Conservation (phyloP, 1,140 invertebrate genomes). For the Drosophila pachea region DNA sequence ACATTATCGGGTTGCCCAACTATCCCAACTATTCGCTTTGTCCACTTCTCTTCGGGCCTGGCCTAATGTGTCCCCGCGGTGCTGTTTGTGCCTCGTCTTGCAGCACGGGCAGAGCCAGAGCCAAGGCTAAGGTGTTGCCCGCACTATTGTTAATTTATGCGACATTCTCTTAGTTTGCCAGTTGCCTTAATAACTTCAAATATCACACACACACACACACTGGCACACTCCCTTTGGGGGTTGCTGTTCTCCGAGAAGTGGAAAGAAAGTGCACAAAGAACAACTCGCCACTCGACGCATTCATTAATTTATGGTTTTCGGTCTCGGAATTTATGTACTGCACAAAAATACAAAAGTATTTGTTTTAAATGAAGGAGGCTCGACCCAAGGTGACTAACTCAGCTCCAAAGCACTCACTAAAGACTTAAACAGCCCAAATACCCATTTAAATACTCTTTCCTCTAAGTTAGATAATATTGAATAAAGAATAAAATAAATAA, state of each 20-base stretch:
- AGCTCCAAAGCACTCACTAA: too few relatives aligned
- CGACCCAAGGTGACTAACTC: constrained; percentile 43
- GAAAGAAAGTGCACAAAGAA: constrained; percentile 20
- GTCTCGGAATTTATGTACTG: constrained; percentile 64
- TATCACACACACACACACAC: constrained; percentile 44
- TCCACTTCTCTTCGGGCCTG: constrained; percentile 50
- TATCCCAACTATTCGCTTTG: constrained; percentile 47
- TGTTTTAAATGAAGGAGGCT: constrained; percentile 47
- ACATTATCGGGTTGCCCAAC: constrained; percentile 19
- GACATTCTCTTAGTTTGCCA: constrained; percentile 69
- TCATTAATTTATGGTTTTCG: constrained; percentile 72
- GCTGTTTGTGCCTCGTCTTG: constrained; percentile 67
- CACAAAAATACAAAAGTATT: constrained; percentile 57
- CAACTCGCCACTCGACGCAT: constrained; percentile 49
- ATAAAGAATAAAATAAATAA: too few relatives aligned
- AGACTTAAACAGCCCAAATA: too few relatives aligned
- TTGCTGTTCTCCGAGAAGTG: neutral
- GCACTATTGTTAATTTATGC: constrained; percentile 71
- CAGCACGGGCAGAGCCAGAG: constrained; percentile 18
- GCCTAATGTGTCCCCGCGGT: constrained; percentile 70
- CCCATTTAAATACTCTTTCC: neutral
- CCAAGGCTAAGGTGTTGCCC: constrained; percentile 61
- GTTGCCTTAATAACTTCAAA: constrained; percentile 74
- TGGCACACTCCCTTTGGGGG: constrained; percentile 48
- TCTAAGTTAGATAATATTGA: too few relatives aligned